Evolutionary conservation across 2,113 vertebrate genomes (phyloP).

Genomic region (Chloroceryle aenea): DNA sequence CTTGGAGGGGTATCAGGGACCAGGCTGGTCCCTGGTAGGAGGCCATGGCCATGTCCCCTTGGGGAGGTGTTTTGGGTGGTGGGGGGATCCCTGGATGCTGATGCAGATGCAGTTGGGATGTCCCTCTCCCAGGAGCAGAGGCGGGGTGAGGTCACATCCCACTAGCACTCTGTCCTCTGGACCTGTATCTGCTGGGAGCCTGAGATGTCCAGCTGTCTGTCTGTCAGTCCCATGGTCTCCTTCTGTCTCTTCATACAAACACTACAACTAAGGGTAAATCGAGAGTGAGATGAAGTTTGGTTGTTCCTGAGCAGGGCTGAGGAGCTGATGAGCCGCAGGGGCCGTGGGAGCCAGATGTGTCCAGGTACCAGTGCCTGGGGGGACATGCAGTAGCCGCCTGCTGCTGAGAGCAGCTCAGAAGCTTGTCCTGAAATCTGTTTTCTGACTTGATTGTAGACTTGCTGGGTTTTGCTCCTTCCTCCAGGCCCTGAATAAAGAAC

Average conservation of each 20-base stretch:
- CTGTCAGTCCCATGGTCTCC: background rate
- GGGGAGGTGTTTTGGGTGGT: background rate
- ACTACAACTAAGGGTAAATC: background rate
- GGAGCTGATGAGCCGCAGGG: background rate
- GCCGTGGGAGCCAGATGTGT: background rate
- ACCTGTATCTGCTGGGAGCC: background rate
- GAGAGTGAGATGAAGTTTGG: background rate
- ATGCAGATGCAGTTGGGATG: background rate
- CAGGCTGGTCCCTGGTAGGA: background rate
- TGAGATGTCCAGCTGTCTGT: background rate
- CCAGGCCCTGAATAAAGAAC: conserved; percentile 29
- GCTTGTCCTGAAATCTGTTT: background rate
- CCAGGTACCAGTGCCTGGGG: accelerated
- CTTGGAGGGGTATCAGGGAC: background rate
- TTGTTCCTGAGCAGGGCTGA: no score
- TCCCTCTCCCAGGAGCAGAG: background rate
- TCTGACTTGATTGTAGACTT: background rate
- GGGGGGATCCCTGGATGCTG: background rate
- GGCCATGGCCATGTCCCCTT: background rate
- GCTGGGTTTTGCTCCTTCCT: conserved; percentile 2
- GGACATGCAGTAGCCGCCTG: accelerated
- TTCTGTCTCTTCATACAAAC: background rate
- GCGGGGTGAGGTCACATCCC: background rate
- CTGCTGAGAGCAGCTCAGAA: background rate
- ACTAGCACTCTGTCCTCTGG: background rate